Conservation (phyloP, 2,888 invertebrate genomes). For the Scotopteryx bipunctaria region DNA sequence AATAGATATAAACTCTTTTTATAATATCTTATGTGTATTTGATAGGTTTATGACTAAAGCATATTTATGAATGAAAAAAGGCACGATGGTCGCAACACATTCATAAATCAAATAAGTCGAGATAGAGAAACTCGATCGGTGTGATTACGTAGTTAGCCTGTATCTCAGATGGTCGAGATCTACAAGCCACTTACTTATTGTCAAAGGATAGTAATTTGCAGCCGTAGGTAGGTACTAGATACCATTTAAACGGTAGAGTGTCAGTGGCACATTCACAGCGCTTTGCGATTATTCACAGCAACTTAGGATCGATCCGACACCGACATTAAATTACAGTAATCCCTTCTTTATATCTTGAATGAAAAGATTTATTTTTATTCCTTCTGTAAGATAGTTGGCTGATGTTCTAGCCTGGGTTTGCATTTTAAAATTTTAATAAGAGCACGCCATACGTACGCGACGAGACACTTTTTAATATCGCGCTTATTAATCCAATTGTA, state of each 20-base stretch:
- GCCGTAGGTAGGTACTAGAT: conserved; percentile 36
- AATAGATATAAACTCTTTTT: conserved; percentile 7
- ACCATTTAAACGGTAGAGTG: conserved; percentile 52
- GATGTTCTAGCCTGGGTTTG: conserved; percentile 28
- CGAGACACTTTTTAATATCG: conserved; percentile 48
- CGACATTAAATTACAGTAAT: conserved; percentile 3
- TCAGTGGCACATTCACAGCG: conserved; percentile 59
- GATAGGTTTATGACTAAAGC: conserved; percentile 22
- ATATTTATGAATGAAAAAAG: conserved; percentile 19
- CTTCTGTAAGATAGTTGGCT: conserved; percentile 4
- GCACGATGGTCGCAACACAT: conserved; percentile 25
- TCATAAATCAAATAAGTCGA: conserved; percentile 34
- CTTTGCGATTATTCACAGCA: conserved; percentile 71
- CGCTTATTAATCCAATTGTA: conserved; percentile 56
- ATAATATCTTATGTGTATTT: conserved; percentile 8
- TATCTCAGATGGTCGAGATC: conserved; percentile 34
- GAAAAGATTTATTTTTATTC: conserved; percentile 32
- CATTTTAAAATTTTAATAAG: conserved; percentile 59
- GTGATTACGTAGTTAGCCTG: conserved; percentile 42
- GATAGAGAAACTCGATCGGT: conserved; percentile 36
- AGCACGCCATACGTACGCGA: conserved; percentile 49
- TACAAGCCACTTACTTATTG: conserved; percentile 35
- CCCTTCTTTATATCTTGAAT: conserved; percentile 4
- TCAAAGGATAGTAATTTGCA: conserved; percentile 39
- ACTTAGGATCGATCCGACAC: conserved; percentile 52